phyloP scores from a whole-genome alignment of 2,113 vertebrate genomes.

The Chrysemys picta region DNA sequence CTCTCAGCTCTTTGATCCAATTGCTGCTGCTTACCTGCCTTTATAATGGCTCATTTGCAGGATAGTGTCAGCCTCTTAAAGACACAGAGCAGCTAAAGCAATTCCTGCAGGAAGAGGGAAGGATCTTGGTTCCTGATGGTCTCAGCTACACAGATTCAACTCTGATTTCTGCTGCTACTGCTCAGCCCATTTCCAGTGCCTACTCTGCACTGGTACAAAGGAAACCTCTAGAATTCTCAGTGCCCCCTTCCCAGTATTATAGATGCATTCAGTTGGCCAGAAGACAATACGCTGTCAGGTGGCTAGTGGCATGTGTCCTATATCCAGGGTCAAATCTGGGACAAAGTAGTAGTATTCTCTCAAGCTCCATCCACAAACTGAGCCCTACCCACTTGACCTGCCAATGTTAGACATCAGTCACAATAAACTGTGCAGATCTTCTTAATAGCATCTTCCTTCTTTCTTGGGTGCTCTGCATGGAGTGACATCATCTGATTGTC shows the following conservation, averaged over 20 bases:
- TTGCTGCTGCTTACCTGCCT: conserved; percentile 66
- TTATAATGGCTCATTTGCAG: conserved; percentile 59
- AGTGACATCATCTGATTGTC: neutral
- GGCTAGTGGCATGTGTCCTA: neutral
- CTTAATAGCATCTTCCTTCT: neutral
- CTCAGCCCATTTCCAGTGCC: neutral
- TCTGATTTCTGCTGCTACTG: neutral
- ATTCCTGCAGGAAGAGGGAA: neutral
- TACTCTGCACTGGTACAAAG: neutral
- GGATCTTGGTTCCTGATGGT: neutral
- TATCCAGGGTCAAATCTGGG: neutral
- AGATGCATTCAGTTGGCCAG: neutral
- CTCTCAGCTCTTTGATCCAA: neutral
- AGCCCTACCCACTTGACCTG: neutral
- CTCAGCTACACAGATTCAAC: neutral
- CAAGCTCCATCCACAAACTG: neutral
- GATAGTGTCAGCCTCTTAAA: conserved; percentile 80
- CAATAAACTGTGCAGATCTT: fast-evolving
- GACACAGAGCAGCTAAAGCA: conserved; percentile 69
- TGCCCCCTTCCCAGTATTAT: neutral
- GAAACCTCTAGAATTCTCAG: fast-evolving
- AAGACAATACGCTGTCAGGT: neutral
- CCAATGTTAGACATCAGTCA: neutral
- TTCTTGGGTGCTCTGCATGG: neutral
- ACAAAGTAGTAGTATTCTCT: neutral